A percentile compares a stretch with the other conserved stretches of the same genome.
These are phyloP conservation scores for Mythimna pallens DNA, from an alignment of 2,888 invertebrate species.

Conservation along the genomic window DNA sequence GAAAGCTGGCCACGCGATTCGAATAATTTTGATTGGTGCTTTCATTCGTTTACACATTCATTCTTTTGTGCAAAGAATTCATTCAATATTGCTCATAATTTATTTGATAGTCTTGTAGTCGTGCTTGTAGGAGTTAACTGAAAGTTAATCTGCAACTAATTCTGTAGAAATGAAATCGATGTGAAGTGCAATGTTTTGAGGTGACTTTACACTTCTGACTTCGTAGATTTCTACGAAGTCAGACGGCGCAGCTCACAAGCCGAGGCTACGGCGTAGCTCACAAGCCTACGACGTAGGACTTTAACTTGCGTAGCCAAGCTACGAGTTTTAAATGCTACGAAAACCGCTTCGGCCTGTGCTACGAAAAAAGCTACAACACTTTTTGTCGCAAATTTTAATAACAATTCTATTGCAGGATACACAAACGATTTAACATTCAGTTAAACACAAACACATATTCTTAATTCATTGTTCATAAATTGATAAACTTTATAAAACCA, in stretches of 20 bases:
- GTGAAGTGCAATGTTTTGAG: not conserved
- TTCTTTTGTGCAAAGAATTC: conserved; percentile 47
- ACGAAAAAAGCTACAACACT: no score
- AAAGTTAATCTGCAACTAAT: not conserved
- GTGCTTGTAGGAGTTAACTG: conserved; percentile 13
- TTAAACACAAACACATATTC: conserved; percentile 43
- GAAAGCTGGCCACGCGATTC: conserved; percentile 43
- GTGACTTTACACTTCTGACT: not conserved
- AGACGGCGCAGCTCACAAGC: conserved; percentile 52
- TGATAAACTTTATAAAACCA: conserved; percentile 50
- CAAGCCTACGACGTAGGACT: conserved; percentile 46
- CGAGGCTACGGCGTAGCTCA: conserved; percentile 56
- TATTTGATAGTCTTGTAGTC: conserved; percentile 42
- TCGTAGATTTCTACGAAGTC: conserved; percentile 27
- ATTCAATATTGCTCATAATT: conserved; percentile 45
- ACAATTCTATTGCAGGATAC: conserved; percentile 1
- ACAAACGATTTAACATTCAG: conserved; percentile 15
- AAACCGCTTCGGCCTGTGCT: conserved; percentile 4
- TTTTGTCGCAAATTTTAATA: conserved; percentile 5
- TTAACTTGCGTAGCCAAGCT: conserved; percentile 50
- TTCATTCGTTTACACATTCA: conserved; percentile 25
- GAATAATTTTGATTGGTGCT: conserved; percentile 44
- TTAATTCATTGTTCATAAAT: conserved; percentile 52
- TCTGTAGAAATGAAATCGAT: conserved; percentile 23
- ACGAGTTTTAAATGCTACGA: conserved; percentile 1